A percentile compares a stretch with the other conserved stretches of the same genome.
phyloP scores from a whole-genome alignment of 2,113 vertebrate species.

The Myiozetetes cayanensis region DNA sequence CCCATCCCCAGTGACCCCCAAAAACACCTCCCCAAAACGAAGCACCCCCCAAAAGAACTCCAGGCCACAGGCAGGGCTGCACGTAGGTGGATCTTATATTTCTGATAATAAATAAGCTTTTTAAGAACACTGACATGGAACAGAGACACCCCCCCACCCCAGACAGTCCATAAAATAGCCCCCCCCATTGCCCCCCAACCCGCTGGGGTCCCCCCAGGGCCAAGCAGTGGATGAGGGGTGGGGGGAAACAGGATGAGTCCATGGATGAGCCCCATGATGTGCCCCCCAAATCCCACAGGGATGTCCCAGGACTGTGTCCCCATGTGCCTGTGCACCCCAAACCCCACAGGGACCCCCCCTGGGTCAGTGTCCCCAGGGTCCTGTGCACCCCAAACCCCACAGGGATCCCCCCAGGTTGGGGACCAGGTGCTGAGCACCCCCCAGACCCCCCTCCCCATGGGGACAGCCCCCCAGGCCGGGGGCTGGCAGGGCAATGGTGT shows the following conservation, averaged over 20 bases:
- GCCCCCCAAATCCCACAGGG: neutral
- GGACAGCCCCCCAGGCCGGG: conserved; percentile 40
- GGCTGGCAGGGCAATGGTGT: neutral
- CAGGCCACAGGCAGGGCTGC: neutral
- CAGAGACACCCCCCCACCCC: conserved; percentile 45
- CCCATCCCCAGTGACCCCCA: neutral
- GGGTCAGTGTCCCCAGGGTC: neutral
- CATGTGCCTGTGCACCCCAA: neutral
- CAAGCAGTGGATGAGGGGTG: conserved; percentile 37
- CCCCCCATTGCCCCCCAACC: neutral
- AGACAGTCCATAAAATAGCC: conserved; percentile 59
- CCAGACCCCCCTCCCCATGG: neutral
- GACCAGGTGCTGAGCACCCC: neutral
- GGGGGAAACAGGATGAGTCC: neutral
- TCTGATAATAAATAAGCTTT: conserved; percentile 79
- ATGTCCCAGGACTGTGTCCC: neutral
- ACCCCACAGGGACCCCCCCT: neutral
- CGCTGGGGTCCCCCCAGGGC: neutral
- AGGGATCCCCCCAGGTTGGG: neutral
- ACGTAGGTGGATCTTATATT: conserved; percentile 55
- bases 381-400: neutral
- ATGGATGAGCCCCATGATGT: neutral
- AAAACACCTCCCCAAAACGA: neutral
- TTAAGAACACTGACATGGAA: conserved; percentile 75
- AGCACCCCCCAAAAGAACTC: neutral